A percentile compares a stretch with the other conserved stretches of the same genome.
Conservation (phyloP, 2,113 vertebrate genomes). For the Neotragus pygmaeus region DNA sequence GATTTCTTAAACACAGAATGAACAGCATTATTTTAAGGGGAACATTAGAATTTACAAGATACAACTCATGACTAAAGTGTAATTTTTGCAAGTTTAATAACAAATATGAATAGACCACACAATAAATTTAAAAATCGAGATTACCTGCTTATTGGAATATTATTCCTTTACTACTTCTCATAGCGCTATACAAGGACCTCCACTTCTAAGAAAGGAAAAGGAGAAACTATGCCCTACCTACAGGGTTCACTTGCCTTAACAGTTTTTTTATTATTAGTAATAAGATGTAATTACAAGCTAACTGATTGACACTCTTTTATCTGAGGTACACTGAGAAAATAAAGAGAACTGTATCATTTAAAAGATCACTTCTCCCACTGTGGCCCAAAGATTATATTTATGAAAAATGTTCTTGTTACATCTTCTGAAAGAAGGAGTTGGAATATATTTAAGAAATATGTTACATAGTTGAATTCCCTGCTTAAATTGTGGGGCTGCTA, state of each 20-base stretch:
- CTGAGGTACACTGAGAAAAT: background rate
- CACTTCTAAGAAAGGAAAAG: background rate
- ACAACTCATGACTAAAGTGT: background rate
- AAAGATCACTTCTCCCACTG: background rate
- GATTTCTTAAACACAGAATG: background rate
- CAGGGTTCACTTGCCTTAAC: background rate
- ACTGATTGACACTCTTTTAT: background rate
- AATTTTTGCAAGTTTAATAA: constrained; percentile 8
- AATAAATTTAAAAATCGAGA: background rate
- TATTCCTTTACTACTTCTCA: background rate
- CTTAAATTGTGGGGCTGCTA: background rate
- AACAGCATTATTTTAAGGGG: background rate
- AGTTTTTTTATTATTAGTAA: background rate
- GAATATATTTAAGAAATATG: background rate
- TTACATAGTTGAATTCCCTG: background rate
- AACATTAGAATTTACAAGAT: background rate
- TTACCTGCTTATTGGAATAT: constrained; percentile 15
- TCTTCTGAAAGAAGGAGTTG: constrained; percentile 7
- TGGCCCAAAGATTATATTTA: constrained; percentile 1
- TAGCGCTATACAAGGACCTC: background rate
- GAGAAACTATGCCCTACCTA: background rate
- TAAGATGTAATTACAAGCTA: background rate
- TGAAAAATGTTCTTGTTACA: background rate
- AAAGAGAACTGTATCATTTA: background rate
- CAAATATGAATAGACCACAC: background rate